phyloP scores from a whole-genome alignment of 2,113 vertebrate species.

The Columbina picui region DNA sequence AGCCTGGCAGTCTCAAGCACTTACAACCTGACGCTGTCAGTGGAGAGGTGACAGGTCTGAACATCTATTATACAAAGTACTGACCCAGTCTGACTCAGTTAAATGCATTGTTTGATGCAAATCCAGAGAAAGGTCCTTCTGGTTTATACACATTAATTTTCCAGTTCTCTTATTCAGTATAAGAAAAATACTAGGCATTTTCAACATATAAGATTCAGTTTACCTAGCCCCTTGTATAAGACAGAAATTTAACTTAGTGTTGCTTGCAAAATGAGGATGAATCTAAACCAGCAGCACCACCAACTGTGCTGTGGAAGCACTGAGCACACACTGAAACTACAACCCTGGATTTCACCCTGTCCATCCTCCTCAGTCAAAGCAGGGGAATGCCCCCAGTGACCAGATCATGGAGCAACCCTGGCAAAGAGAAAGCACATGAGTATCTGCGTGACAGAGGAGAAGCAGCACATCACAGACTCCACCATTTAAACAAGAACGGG shows the following conservation, averaged over 20 bases:
- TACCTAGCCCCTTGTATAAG: neutral
- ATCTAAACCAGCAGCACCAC: neutral
- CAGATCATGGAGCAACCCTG: neutral
- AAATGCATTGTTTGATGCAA: neutral
- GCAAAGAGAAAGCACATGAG: neutral
- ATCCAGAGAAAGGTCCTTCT: neutral
- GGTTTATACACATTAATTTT: neutral
- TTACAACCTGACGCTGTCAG: neutral
- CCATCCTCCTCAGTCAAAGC: neutral
- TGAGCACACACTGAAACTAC: neutral
- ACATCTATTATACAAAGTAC: neutral
- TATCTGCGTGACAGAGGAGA: rapidly evolving
- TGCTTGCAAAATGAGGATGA: neutral
- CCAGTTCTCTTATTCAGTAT: neutral
- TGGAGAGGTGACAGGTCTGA: neutral
- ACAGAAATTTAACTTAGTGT: neutral
- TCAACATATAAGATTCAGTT: neutral
- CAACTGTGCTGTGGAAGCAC: neutral
- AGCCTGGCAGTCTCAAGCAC: neutral
- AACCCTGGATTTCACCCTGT: rapidly evolving
- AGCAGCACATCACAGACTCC: neutral
- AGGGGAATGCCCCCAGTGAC: neutral
- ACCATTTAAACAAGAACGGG: neutral
- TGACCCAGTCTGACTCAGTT: neutral
- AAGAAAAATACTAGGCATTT: neutral